Percentiles rank a stretch among this genome's conserved stretches.
Evolutionary conservation across 2,113 vertebrate species (phyloP).

Genomic region (Speoplatyrhinus poulsoni): DNA sequence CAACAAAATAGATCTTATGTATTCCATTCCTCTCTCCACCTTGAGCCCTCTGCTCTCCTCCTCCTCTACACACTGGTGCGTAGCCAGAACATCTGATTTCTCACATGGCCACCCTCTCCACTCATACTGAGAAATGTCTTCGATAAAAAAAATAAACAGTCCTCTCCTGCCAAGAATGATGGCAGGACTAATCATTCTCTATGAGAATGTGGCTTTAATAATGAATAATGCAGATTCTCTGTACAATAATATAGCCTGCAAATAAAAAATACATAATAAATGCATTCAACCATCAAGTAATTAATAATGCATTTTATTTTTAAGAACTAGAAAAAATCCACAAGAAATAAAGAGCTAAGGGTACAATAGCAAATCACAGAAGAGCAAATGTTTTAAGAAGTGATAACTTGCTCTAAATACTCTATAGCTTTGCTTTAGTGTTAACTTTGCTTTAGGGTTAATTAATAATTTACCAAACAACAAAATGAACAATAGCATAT

Average conservation of each 20-base stretch:
- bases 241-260: slow-evolving; percentile 52
- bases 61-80: slow-evolving; percentile 65
- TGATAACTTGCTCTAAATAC: too few species aligned
- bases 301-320: slow-evolving; percentile 15
- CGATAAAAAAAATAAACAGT: slow-evolving; percentile 75
- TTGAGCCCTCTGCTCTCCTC: slow-evolving; percentile 33
- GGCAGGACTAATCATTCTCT: slow-evolving; percentile 67
- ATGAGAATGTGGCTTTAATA: slow-evolving; percentile 68
- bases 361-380: too few species aligned
- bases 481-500: too few species aligned
- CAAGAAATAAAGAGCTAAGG: background rate
- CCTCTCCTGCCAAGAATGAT: slow-evolving; percentile 69
- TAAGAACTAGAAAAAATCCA: background rate
- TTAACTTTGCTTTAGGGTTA: too few species aligned
- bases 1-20: slow-evolving; percentile 51
- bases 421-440: too few species aligned
- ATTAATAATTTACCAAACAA: too few species aligned
- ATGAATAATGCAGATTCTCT: slow-evolving; percentile 72
- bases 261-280: slow-evolving; percentile 31
- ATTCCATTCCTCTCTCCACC: slow-evolving; percentile 35
- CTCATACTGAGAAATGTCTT: slow-evolving; percentile 75
- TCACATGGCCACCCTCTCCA: slow-evolving; percentile 69
- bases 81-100: slow-evolving; percentile 75
- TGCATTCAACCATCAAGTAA: slow-evolving; percentile 41
- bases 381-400: background rate